Conservation (phyloP, 2,113 vertebrate genomes). For the Odobenus rosmarus region DNA sequence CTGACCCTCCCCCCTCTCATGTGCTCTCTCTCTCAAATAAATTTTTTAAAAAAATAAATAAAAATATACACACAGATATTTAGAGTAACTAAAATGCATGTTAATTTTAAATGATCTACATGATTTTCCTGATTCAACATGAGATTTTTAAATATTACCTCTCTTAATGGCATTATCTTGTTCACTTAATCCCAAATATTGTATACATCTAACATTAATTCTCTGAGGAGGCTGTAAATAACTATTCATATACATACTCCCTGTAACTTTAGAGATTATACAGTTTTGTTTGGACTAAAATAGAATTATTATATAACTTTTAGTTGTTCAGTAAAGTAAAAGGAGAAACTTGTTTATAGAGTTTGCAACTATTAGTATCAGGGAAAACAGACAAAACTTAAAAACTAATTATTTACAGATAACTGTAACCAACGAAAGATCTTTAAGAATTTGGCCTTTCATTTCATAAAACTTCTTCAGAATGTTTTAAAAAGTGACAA, state of each 20-base stretch:
- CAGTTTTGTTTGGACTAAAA: conserved; percentile 34
- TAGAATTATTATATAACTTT: conserved; percentile 2
- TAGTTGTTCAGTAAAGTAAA: not conserved
- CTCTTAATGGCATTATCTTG: conserved; percentile 47
- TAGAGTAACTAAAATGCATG: conserved; percentile 36
- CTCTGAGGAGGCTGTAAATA: conserved; percentile 10
- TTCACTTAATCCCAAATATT: conserved; percentile 20
- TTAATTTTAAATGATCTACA: conserved; percentile 55
- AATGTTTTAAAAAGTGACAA: not conserved
- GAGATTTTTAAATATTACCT: conserved; percentile 55
- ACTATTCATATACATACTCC: not conserved
- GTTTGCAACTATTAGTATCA: not conserved
- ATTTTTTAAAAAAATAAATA: no score
- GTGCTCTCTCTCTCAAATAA: no score
- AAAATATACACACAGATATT: not conserved
- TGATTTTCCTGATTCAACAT: conserved; percentile 39
- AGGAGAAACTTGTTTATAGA: conserved; percentile 4
- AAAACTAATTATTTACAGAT: conserved; percentile 31
- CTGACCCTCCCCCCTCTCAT: no score
- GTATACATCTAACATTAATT: conserved; percentile 29
- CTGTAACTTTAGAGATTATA: conserved; percentile 24
- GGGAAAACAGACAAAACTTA: not conserved
- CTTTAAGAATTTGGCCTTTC: conserved; percentile 50
- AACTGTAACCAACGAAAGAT: not conserved
- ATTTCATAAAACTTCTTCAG: not conserved